Percentiles rank a stretch among this genome's conserved stretches.
Conservation (phyloP, 2,797 vertebrate species). For the Poeciliopsis paucimaculata region DNA sequence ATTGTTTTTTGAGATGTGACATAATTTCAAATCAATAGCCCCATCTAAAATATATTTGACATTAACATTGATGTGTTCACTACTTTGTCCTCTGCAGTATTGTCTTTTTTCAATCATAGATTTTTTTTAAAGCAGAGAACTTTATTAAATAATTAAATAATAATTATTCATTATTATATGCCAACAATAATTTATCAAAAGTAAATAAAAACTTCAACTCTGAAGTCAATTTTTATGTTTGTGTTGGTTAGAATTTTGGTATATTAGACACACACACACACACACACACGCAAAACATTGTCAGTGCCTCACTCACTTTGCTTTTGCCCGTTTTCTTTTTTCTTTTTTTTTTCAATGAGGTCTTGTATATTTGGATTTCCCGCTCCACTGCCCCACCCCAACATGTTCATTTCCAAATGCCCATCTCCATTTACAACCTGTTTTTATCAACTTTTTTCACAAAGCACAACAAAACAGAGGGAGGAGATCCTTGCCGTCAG, state of each 20-base stretch:
- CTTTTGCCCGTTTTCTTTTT: conserved; percentile 36
- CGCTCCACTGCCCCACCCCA: conserved; percentile 81
- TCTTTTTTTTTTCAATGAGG: conserved; percentile 72
- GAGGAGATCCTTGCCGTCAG: conserved; percentile 69
- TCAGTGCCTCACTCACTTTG: conserved; percentile 23
- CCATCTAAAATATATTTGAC: neutral
- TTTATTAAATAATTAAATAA: neutral
- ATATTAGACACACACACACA: neutral
- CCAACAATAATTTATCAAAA: neutral
- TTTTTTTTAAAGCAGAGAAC: neutral
- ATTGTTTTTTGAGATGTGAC: neutral
- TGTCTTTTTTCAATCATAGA: neutral
- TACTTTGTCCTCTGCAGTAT: neutral
- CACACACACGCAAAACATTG: neutral
- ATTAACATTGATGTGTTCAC: neutral
- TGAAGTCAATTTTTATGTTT: neutral
- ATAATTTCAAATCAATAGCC: neutral
- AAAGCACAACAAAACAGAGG: conserved; percentile 86
- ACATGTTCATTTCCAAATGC: conserved; percentile 81
- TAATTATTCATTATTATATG: neutral
- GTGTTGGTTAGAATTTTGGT: neutral
- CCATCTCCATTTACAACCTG: conserved; percentile 84
- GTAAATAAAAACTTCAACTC: neutral
- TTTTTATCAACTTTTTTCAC: conserved; percentile 85
- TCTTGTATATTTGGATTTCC: conserved; percentile 86